These are phyloP conservation scores for Spongilla lacustris DNA, from an alignment of 37 sponge, comb jelly and placozoan genomes.

Conservation along the genomic window DNA sequence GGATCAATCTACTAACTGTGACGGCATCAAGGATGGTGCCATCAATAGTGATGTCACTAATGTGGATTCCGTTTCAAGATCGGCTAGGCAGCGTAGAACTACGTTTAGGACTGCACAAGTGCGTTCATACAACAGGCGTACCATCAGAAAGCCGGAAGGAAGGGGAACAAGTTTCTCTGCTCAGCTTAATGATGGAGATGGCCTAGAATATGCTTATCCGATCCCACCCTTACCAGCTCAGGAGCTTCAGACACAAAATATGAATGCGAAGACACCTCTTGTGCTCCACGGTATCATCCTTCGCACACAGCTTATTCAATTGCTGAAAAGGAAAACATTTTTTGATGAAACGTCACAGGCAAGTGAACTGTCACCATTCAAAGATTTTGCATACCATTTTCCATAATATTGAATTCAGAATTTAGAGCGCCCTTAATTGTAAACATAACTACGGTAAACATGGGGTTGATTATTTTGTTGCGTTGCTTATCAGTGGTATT, in stretches of 20 bases:
- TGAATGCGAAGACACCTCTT: background rate
- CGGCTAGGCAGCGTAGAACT: background rate
- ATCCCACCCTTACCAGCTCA: background rate
- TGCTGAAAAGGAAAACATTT: conserved; percentile 75
- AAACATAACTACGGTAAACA: too few species aligned
- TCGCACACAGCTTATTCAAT: conserved; percentile 83
- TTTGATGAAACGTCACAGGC: conserved; percentile 47
- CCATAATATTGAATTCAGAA: background rate
- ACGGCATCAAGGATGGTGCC: background rate
- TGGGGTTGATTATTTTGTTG: too few species aligned
- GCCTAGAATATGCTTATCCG: background rate
- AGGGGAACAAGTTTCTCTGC: background rate
- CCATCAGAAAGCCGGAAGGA: background rate
- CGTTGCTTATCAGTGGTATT: too few species aligned
- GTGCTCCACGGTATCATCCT: conserved; percentile 87
- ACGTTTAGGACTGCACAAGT: background rate
- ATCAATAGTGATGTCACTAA: background rate
- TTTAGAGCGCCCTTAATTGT: too few species aligned
- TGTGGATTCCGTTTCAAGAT: background rate
- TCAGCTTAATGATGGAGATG: background rate
- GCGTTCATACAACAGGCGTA: background rate
- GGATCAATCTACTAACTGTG: background rate
- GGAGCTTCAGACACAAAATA: background rate
- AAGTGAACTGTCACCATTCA: background rate
- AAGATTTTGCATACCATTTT: background rate